Percentiles rank a stretch among this genome's conserved stretches.
Conservation (phyloP, 1,140 invertebrate species). For the Papilio dardanus region DNA sequence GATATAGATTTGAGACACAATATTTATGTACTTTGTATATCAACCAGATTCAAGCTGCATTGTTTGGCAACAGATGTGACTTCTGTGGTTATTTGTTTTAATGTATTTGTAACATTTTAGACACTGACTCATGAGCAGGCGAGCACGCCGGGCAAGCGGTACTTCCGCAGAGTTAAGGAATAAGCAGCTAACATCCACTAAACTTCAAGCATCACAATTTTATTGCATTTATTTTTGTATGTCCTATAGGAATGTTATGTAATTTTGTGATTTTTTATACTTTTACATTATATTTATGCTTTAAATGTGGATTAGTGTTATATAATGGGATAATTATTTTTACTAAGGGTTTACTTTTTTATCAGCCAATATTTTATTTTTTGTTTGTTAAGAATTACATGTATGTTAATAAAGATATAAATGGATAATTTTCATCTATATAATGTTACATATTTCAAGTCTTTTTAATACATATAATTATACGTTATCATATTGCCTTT, state of each 20-base stretch:
- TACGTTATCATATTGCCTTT: background rate
- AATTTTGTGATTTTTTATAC: conserved; percentile 16
- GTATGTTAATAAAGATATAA: background rate
- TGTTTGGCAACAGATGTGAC: background rate
- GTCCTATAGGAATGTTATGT: background rate
- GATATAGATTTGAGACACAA: no score
- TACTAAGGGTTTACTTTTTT: background rate
- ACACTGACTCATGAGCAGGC: conserved; percentile 73
- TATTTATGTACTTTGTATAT: background rate
- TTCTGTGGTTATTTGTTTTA: background rate
- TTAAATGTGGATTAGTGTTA: background rate
- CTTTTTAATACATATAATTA: background rate
- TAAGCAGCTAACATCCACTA: conserved; percentile 28
- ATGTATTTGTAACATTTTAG: conserved; percentile 54
- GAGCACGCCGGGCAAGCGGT: conserved; percentile 66
- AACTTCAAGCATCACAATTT: background rate
- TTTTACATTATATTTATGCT: background rate
- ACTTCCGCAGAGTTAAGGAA: conserved; percentile 61
- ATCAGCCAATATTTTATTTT: background rate
- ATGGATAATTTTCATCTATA: background rate
- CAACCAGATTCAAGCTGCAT: background rate
- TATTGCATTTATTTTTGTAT: background rate
- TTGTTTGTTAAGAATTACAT: background rate
- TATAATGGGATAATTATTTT: background rate
- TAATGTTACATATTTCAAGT: background rate